Conservation (phyloP, 2,888 invertebrate genomes). For the Argyra leucocephala region DNA sequence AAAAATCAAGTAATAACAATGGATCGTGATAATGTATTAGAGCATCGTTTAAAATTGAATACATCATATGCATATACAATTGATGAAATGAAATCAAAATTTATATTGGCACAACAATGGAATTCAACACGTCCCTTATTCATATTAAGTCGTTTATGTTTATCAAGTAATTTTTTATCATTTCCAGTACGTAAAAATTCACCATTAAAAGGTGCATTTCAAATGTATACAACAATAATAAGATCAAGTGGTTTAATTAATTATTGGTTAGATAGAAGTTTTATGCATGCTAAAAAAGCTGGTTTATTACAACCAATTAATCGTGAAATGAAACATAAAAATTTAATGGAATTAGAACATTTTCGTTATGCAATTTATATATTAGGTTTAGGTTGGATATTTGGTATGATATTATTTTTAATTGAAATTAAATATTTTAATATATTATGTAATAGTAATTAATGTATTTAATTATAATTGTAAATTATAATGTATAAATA, state of each 20-base stretch:
- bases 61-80: neutral
- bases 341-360: neutral
- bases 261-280: neutral
- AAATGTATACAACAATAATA: neutral
- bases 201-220: neutral
- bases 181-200: neutral
- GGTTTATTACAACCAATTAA: neutral
- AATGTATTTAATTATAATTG: too few relatives aligned
- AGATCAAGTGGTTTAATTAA: neutral
- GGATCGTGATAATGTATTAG: neutral
- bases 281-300: neutral
- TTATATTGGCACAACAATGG: neutral
- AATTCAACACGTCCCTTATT: neutral
- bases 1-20: neutral
- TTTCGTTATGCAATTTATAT: neutral
- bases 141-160: neutral
- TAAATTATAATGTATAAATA: too few relatives aligned
- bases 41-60: constrained; percentile 1
- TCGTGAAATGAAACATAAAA: neutral
- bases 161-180: neutral
- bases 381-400: neutral
- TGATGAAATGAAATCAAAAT: neutral
- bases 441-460: neutral
- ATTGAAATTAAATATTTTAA: constrained; percentile 1
- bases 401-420: neutral